phyloP scores from a whole-genome alignment of 2,888 invertebrate genomes.

The Xestoiulus laeticollis region DNA sequence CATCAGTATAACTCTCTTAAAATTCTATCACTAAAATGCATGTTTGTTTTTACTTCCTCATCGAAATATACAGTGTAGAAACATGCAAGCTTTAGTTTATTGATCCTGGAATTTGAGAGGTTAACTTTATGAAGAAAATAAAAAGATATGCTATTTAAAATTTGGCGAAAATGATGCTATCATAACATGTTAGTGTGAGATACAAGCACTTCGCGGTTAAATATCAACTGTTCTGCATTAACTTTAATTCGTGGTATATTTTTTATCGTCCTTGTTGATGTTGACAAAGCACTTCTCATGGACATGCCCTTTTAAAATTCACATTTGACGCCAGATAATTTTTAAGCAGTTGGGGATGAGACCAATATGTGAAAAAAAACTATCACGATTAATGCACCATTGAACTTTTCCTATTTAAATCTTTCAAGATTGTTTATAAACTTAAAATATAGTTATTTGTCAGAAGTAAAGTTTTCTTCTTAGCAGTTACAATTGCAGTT shows the following conservation, averaged over 20 bases:
- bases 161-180: background rate
- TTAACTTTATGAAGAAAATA: background rate
- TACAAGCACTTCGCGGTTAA: background rate
- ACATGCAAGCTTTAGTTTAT: background rate
- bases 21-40: no score
- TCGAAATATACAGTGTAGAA: no score
- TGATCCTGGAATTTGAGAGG: background rate
- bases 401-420: no score
- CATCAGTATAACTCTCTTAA: no score
- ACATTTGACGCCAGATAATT: background rate
- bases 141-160: background rate
- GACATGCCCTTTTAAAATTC: background rate
- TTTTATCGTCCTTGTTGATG: background rate
- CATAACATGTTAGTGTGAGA: background rate
- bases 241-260: background rate
- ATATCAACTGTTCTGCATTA: slow-evolving; percentile 1
- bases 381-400: no score
- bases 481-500: background rate
- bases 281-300: slow-evolving; percentile 27
- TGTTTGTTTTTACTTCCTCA: no score
- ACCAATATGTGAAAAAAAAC: background rate
- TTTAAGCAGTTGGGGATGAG: background rate
- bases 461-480: background rate
- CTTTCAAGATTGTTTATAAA: background rate
- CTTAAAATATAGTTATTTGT: no score